Conservation (phyloP, 2,797 vertebrate genomes). For the Eulemur coronatus region DNA sequence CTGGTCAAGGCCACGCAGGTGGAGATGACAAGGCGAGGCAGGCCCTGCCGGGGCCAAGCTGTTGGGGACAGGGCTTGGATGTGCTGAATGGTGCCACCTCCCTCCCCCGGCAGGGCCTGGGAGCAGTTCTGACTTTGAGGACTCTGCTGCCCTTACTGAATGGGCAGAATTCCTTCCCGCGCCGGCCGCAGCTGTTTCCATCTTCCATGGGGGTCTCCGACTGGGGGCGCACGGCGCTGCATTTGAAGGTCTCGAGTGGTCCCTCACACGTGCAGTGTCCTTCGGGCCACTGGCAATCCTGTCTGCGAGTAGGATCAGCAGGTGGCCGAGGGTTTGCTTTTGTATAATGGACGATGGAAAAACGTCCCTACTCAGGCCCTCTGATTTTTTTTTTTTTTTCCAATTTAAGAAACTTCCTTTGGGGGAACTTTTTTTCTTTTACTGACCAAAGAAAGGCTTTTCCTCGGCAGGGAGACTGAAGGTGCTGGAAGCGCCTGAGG, state of each 20-base stretch:
- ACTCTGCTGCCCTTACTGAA: accelerated
- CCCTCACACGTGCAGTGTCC: background rate
- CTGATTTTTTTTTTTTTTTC: conserved; percentile 45
- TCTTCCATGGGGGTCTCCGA: background rate
- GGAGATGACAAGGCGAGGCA: background rate
- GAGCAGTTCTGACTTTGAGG: background rate
- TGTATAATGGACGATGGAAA: accelerated
- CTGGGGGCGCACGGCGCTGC: accelerated
- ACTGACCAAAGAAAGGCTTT: background rate
- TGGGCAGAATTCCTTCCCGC: accelerated
- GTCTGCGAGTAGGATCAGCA: background rate
- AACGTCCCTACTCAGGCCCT: background rate
- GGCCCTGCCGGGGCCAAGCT: too few species aligned
- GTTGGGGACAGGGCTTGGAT: background rate
- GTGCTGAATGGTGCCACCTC: accelerated
- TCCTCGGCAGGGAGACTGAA: background rate
- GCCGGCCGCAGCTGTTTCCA: accelerated
- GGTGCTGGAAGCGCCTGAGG: background rate
- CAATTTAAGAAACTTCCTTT: conserved; percentile 31
- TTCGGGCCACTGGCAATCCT: background rate
- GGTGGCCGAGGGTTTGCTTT: background rate
- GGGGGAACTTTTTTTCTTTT: conserved; percentile 62
- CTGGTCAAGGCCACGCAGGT: background rate
- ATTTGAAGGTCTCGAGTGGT: background rate
- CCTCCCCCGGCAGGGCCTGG: background rate